These are phyloP conservation scores for Rhinogobius similis DNA, from an alignment of 2,113 vertebrate species.

Conservation along the genomic window DNA sequence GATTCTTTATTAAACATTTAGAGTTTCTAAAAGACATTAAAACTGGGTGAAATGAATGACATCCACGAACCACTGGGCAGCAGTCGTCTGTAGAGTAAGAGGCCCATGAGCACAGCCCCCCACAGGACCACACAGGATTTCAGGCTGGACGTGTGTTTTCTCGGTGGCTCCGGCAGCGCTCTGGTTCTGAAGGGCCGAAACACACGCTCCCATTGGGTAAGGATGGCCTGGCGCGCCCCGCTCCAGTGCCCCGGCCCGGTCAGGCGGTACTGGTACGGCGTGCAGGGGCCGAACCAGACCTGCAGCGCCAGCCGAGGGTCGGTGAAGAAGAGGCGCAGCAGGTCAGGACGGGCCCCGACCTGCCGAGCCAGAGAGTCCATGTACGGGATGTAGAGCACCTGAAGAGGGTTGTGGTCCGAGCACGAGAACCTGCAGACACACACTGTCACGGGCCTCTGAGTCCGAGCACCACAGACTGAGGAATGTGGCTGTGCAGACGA, in stretches of 20 bases:
- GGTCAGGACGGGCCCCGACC: conserved; percentile 78
- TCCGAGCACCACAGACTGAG: no score
- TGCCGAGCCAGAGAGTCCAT: conserved; percentile 78
- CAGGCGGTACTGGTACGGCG: conserved; percentile 87
- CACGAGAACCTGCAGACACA: conserved; percentile 34
- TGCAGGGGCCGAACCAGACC: conserved; percentile 84
- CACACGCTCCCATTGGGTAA: conserved; percentile 85
- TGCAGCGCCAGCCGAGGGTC: conserved; percentile 81
- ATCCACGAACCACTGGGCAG: neutral
- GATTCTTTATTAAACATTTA: no score
- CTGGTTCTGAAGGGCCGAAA: conserved; percentile 82
- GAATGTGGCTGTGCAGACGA: no score
- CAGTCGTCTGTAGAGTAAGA: conserved; percentile 16
- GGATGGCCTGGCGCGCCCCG: conserved; percentile 83
- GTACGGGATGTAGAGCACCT: conserved; percentile 78
- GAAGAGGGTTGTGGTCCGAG: conserved; percentile 71
- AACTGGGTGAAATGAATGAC: neutral
- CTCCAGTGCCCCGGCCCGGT: conserved; percentile 84
- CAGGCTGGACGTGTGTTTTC: neutral
- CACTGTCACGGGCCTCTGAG: no score
- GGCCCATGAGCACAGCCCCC: conserved; percentile 27
- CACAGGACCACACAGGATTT: conserved; percentile 18
- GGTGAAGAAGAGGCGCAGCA: conserved; percentile 75
- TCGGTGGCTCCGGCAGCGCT: conserved; percentile 47
- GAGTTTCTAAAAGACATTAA: neutral